Evolutionary conservation across 30 jellyfish, hydroid and myxozoan species (phyloP).

Genomic region (Sanderia malayensis): DNA sequence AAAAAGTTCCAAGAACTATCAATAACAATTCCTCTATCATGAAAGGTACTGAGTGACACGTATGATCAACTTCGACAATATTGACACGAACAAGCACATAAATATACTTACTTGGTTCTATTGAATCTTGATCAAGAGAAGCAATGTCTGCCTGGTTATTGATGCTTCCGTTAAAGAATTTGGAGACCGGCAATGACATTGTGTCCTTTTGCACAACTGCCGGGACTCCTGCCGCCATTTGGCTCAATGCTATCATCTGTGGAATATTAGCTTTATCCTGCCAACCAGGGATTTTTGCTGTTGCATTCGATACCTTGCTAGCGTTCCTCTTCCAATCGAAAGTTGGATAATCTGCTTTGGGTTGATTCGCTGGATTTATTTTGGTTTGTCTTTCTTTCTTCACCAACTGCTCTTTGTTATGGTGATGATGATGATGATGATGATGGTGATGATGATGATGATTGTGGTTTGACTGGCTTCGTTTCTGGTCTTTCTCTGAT

Average conservation of each 20-base stretch:
- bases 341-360: constrained; percentile 55
- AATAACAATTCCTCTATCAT: neutral
- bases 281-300: constrained; percentile 62
- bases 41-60: neutral
- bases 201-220: constrained; percentile 20
- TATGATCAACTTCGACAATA: neutral
- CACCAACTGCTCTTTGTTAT: too few relatives aligned
- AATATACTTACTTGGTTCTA: constrained; percentile 20
- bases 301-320: constrained; percentile 22
- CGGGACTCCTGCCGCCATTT: neutral
- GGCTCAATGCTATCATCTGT: neutral
- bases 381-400: constrained; percentile 40
- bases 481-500: constrained; percentile 6
- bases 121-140: constrained; percentile 51
- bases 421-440: constrained; percentile 71
- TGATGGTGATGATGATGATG: constrained; percentile 77
- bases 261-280: constrained; percentile 15
- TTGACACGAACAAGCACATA: neutral
- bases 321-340: constrained; percentile 57
- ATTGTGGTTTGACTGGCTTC: constrained; percentile 8
- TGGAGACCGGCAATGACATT: constrained; percentile 9
- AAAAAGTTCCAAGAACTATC: neutral
- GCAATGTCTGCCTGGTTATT: constrained; percentile 64
- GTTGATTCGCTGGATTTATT: constrained; percentile 48
- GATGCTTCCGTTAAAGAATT: constrained; percentile 38